A percentile compares a stretch with the other conserved stretches of the same genome.
These are phyloP conservation scores for Actinostola sp. DNA, from an alignment of 92 coral and sea anemone genomes.

Conservation along the genomic window DNA sequence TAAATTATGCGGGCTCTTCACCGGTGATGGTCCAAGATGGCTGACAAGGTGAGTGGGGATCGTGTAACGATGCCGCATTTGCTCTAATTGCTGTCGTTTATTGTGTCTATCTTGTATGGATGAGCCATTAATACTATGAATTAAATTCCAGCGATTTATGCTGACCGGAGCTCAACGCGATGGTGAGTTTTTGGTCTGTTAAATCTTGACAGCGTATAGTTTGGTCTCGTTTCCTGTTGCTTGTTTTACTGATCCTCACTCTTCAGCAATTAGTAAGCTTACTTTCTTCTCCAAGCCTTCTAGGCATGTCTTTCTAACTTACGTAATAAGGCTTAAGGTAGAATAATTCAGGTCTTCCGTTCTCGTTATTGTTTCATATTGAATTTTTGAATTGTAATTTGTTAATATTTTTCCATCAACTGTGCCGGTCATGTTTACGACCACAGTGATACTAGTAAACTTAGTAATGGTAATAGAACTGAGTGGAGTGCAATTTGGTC, in stretches of 20 bases:
- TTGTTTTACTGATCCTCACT: not conserved
- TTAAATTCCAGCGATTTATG: conserved; percentile 82
- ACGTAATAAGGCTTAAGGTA: too few species aligned
- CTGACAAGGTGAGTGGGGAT: conserved; percentile 35
- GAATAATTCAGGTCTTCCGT: too few species aligned
- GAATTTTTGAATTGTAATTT: too few species aligned
- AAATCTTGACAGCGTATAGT: conserved; percentile 14
- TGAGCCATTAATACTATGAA: conserved; percentile 4
- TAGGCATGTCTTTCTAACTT: too few species aligned
- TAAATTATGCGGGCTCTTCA: conserved; percentile 29
- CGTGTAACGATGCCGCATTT: not conserved
- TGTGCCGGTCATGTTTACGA: too few species aligned
- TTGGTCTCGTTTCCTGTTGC: conserved; percentile 9
- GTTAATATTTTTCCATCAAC: too few species aligned
- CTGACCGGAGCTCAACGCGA: conserved; percentile 94
- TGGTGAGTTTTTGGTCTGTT: conserved; percentile 63
- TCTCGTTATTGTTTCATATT: too few species aligned
- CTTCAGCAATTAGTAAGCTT: not conserved
- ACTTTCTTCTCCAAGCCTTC: too few species aligned
- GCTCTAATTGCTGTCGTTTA: conserved; percentile 7
- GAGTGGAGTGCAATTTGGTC: too few species aligned
- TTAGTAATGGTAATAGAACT: too few species aligned
- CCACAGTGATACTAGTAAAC: too few species aligned
- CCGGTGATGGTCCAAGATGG: conserved; percentile 29
- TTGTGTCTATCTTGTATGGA: not conserved